Base-by-base conservation (phyloP, 2,888 invertebrate species). In the Homarus gammarus region DNA sequence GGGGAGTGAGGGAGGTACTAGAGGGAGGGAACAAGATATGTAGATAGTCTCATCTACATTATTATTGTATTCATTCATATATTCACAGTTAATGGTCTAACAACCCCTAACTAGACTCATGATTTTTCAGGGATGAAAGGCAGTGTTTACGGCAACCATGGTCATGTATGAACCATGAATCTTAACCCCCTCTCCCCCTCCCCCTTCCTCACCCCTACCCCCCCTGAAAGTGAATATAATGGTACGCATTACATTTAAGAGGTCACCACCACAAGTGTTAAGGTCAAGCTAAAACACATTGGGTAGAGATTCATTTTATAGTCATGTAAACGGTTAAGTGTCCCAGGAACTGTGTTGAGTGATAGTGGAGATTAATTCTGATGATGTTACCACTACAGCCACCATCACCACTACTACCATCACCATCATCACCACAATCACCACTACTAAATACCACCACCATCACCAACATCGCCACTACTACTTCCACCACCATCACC, bases 31-130 rank as follows among this genome's bases (percentile, higher is more conserved):
- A 61, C 12, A n/a, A 61, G 36, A 61, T 79, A 38, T 79, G 61
- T 61, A 79, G 79, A 79, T 79, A 40, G 22, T 61, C 18, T 12
- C 79, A n/a, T 61, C 38, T 79, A 27, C 61, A 10, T n/a, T 27
- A 27, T 64, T 27, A 64, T 64, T 64, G 64, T 64, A 8, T 51
- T 40, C 79, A 79, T 79, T 79, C 78, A 78, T 51, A 78, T 79
- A 79, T 79, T 61, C 79, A 56, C 56, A 49, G 61, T n/a, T 79
- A 61, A 79, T 79, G 79, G 79, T 8, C 10, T 22, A 79, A 36
- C 36, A n/a, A 0, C 10, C 22, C 61, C 1, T 18, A 15, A 22
- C 61, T 5, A 31, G 38, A 79, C 38, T 56, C 38, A 36, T 44
- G 36, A 79, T 79, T 61, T 36, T 61, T 79, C 61, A 79, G 36